Percentiles rank a stretch among this genome's conserved stretches.
Conservation (phyloP, 2,113 vertebrate genomes). For the Ovis canadensis region DNA sequence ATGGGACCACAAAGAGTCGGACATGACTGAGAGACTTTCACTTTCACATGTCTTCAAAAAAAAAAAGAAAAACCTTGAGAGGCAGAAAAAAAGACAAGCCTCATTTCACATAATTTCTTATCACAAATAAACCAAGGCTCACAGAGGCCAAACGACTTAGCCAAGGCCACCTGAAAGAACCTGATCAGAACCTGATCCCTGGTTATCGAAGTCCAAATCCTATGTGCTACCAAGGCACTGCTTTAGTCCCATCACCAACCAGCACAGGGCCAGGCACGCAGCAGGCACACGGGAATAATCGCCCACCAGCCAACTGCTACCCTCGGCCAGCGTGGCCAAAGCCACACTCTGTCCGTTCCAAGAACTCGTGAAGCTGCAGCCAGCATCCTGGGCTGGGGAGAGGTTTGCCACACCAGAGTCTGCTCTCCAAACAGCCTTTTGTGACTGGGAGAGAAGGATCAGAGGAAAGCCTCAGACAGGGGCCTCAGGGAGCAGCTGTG, state of each 20-base stretch:
- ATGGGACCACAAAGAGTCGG: not conserved
- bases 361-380: not conserved
- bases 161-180: not conserved
- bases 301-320: fast-evolving
- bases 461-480: constrained; percentile 31
- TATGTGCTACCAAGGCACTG: not conserved
- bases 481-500: not conserved
- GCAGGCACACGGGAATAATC: not conserved
- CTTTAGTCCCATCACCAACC: not conserved
- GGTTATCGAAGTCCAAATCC: not conserved
- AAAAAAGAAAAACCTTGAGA: not conserved
- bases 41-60: not conserved
- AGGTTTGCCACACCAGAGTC: not conserved
- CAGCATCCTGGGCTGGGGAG: not conserved
- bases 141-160: not conserved
- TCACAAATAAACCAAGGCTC: not conserved
- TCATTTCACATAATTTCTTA: not conserved
- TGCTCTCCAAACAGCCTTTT: constrained; percentile 20
- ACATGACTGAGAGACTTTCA: not conserved
- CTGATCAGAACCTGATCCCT: not conserved
- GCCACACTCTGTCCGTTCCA: not conserved
- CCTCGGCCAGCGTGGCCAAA: not conserved
- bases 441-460: not conserved
- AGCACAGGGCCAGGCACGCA: not conserved
- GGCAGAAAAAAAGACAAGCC: not conserved